A percentile compares a stretch with the other conserved stretches of the same genome.
These are phyloP conservation scores for Sogatella furcifera DNA, from an alignment of 1,140 invertebrate genomes.

Conservation along the genomic window DNA sequence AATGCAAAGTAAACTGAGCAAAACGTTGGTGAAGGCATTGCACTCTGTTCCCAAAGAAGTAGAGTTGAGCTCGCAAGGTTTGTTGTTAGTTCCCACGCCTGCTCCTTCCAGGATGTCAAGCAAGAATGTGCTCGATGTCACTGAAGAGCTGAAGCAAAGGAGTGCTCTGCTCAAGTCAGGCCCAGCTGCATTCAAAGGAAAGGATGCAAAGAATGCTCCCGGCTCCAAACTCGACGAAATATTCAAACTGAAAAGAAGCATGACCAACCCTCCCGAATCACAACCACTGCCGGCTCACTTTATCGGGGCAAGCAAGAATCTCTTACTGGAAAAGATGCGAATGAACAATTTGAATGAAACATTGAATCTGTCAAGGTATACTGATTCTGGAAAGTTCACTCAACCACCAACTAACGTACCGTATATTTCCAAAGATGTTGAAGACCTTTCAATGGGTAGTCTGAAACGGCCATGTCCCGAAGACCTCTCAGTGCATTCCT, in stretches of 20 bases:
- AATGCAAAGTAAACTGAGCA: too few relatives aligned
- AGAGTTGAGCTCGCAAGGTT: too few relatives aligned
- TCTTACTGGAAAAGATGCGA: slow-evolving; percentile 3
- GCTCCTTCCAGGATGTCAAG: too few relatives aligned
- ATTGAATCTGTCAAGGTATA: not conserved
- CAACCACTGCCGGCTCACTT: slow-evolving; percentile 8
- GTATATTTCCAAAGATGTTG: not conserved
- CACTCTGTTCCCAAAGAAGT: too few relatives aligned
- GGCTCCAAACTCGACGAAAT: slow-evolving; percentile 22
- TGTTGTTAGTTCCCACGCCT: too few relatives aligned
- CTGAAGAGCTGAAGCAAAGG: slow-evolving; percentile 9
- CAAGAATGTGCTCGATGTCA: slow-evolving; percentile 46
- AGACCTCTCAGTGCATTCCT: not conserved
- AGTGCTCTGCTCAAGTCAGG: not conserved
- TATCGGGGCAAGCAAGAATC: slow-evolving; percentile 4
- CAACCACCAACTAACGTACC: not conserved
- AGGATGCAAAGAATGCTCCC: slow-evolving; percentile 11
- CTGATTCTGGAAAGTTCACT: not conserved
- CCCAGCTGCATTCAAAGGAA: not conserved
- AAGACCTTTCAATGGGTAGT: not conserved
- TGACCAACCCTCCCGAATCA: slow-evolving; percentile 6
- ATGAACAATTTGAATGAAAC: not conserved
- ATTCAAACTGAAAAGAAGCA: slow-evolving; percentile 16
- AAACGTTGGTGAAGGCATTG: too few relatives aligned
- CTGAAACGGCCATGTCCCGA: not conserved